Evolutionary conservation across 2,113 vertebrate genomes (phyloP), one percentile per base, ranked within the genome.

Genomic region (Ranitomeya imitator): DNA sequence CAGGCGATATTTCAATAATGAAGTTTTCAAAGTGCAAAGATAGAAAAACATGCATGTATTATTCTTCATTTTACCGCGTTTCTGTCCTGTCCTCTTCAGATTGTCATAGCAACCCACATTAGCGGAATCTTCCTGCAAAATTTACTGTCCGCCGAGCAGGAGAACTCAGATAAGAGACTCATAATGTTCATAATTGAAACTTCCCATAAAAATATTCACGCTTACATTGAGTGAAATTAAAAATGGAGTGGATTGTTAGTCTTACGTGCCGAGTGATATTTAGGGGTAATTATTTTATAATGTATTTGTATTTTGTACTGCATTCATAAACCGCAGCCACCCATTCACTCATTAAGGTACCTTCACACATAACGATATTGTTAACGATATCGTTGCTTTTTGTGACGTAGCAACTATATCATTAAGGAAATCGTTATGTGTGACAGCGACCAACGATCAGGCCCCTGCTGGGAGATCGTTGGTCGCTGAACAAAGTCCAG

Each of bases 31-130:
- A 57, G 67, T 57, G 67, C 23, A 74, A 59, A 74, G 83, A 76
- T 85, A 74, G 69, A 26, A 74, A 73, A 57, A 85, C 52, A 59
- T 59, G 55, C 67, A 59, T 57, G 83, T 76, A 76, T 85, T 71
- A 73, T 76, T 45, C 45, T 74, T 73, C 52, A 73, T 59, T 85
- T 76, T 85, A 74, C 83, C 2, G 69, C 67, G 37, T 45, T 85
- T 57, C 83, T 85, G 69, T 54, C 83, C 45, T 69, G 51, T 84
- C 82, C 63, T 71, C 51, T 71, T 54, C 67, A 37, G 69, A 85
- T 85, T 74, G 83, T 76, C 83, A 76, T 85, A 85, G 83, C 83
- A 85, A 85, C 67, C 83, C 8, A 37, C 69, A 74, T 85, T 74
- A 74, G 69, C 6, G 67, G n/a, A 74, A 26, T 45, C 83, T 85